Base-by-base conservation (phyloP, 2,113 vertebrate genomes). In the Barbus barbus region DNA sequence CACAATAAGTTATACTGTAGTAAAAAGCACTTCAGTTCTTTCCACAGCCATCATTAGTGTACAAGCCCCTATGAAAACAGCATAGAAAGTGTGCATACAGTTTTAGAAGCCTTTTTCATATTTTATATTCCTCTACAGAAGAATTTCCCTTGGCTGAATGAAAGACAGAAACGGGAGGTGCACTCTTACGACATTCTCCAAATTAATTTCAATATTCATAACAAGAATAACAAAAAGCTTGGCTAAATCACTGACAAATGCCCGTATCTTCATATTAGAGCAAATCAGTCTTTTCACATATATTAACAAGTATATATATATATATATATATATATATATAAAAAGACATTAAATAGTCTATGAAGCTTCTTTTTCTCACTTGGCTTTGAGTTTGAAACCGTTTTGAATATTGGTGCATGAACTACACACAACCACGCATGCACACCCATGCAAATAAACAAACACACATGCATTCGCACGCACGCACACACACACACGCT, bases 1-100 rank as follows among this genome's bases (percentile, higher is more conserved):
- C 92, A 90, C 93, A 94, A 94, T 94, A 95, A 94, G 87, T 95
- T 95, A 95, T 90, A 92, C 89, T 87, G 91, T 92, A 91, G 91
- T 92, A 94, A 94, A 94, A 94, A 94, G 93, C 93, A 93, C 87
- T 93, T 91, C 89, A 91, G 91, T 90, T 89, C 88, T 83, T 91
- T 92, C 89, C 16, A 51, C 90, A 88, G 73, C 88, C 88, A 88
- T 83, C 88, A 87, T 94, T 93, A 94, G 93, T 93, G 93, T 93
- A 85, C 48, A 90, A 94, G 93, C 90, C 92, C 90, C 91, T 94
- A 94, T 81, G 92, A 95, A 95, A 95, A 94, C 94, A 94, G 90
- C 93, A 94, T 94, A 93, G 89, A 94, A 94, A 95, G 91, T 93
- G 92, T 93, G 93, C 91, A 92, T 91, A 82, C 82, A 75, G 46